These are phyloP conservation scores for Magallana angulata DNA, from an alignment of 1,140 invertebrate species.

Conservation along the genomic window DNA sequence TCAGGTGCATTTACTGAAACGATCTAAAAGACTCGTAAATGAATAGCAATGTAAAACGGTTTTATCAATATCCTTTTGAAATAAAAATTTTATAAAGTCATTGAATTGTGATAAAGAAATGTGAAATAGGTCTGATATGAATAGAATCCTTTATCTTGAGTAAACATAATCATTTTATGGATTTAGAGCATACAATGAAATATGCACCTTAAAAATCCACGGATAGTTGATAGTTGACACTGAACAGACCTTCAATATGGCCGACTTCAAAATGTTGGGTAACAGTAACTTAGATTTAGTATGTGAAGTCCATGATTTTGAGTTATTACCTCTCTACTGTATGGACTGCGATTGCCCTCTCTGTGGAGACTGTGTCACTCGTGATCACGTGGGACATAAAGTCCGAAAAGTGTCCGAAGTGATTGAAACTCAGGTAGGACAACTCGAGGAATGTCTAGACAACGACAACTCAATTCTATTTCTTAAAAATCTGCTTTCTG, in stretches of 20 bases:
- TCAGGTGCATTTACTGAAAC: no score
- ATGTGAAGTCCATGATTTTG: background rate
- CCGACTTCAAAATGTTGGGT: background rate
- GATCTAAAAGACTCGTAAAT: no score
- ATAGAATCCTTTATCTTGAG: no score
- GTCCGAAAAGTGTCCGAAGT: background rate
- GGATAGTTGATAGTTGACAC: background rate
- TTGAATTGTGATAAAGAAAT: no score
- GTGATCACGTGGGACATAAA: constrained; percentile 1
- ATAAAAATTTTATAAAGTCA: no score
- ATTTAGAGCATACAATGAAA: background rate
- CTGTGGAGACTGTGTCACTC: constrained; percentile 5
- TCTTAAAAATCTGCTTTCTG: background rate
- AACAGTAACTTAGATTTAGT: background rate
- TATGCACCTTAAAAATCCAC: background rate
- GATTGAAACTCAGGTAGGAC: background rate
- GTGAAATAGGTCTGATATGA: no score
- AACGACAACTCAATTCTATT: background rate
- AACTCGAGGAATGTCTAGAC: background rate
- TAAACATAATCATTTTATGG: no score
- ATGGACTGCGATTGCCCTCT: background rate
- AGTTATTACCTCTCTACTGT: background rate
- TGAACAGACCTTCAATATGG: background rate
- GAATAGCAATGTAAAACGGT: no score
- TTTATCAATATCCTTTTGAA: no score